Conservation (phyloP, 1,140 invertebrate genomes). For the Drosophila triauraria region DNA sequence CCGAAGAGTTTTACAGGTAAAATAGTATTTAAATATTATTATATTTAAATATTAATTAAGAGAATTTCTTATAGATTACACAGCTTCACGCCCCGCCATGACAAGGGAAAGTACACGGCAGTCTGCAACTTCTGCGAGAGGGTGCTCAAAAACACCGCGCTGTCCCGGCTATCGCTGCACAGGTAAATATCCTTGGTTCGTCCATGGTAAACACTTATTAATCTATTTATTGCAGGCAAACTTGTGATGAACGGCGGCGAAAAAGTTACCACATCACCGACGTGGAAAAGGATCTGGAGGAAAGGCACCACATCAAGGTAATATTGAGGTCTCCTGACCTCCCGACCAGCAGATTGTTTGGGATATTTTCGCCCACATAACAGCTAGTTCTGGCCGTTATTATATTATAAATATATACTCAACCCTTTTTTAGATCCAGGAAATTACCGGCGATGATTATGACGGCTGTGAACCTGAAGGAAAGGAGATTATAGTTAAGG, state of each 20-base stretch:
- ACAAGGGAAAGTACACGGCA: slow-evolving; percentile 38
- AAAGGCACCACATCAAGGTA: slow-evolving; percentile 14
- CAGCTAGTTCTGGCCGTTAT: too few species aligned
- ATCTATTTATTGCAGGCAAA: slow-evolving; percentile 29
- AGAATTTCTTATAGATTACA: slow-evolving; percentile 15
- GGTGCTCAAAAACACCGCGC: slow-evolving; percentile 41
- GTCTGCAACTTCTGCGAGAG: slow-evolving; percentile 29
- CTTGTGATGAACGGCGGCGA: slow-evolving; percentile 17
- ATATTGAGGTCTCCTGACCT: not conserved
- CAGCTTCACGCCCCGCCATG: slow-evolving; percentile 30
- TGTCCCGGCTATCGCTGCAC: slow-evolving; percentile 36
- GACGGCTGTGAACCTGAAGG: slow-evolving; percentile 9
- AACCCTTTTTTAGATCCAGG: slow-evolving; percentile 12
- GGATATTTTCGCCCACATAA: not conserved
- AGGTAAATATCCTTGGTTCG: slow-evolving; percentile 34
- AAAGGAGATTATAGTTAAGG: slow-evolving; percentile 49
- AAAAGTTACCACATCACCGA: not conserved
- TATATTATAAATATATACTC: not conserved
- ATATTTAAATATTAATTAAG: slow-evolving; percentile 2
- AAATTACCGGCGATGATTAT: slow-evolving; percentile 9
- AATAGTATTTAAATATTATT: slow-evolving; percentile 5
- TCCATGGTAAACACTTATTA: not conserved
- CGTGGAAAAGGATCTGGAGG: not conserved
- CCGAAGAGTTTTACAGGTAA: slow-evolving; percentile 40
- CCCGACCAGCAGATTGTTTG: not conserved